Percentiles rank a stretch among this genome's conserved stretches.
phyloP scores from a whole-genome alignment of 2,888 invertebrate species.

The Lycia hirtaria region DNA sequence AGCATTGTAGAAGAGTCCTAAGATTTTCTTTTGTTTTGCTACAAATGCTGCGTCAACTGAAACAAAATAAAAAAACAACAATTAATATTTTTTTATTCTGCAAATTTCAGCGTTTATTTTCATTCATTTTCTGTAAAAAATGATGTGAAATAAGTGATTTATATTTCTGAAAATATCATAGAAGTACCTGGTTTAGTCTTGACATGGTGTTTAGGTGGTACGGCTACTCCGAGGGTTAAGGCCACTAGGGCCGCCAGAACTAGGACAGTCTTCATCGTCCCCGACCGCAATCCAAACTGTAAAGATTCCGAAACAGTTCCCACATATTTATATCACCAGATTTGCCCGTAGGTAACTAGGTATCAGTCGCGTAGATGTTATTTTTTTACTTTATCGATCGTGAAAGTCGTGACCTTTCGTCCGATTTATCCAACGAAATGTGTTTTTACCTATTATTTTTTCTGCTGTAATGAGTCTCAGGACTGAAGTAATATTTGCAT shows the following conservation, averaged over 20 bases:
- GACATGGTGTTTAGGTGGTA: constrained; percentile 35
- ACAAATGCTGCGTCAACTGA: constrained; percentile 56
- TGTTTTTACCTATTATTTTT: constrained; percentile 3
- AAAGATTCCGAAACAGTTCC: background rate
- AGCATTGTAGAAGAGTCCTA: constrained; percentile 74
- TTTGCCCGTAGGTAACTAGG: too few species aligned
- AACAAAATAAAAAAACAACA: constrained; percentile 24
- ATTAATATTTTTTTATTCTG: background rate
- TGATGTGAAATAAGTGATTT: too few species aligned
- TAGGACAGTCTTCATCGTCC: constrained; percentile 66
- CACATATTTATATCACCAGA: constrained; percentile 15
- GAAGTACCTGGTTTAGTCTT: constrained; percentile 45
- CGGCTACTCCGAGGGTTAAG: constrained; percentile 51
- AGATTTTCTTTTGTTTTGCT: constrained; percentile 69
- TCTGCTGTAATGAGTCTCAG: background rate
- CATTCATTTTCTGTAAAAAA: too few species aligned
- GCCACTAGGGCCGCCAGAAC: constrained; percentile 60
- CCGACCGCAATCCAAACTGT: constrained; percentile 52
- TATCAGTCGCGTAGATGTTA: constrained; percentile 13
- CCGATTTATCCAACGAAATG: constrained; percentile 7
- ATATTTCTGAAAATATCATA: constrained; percentile 15
- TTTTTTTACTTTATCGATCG: constrained; percentile 18
- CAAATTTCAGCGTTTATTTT: too few species aligned
- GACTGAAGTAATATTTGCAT: too few species aligned
- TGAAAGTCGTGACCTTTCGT: constrained; percentile 12